Conservation (phyloP, 2,888 invertebrate species). For the Axea sp. region DNA sequence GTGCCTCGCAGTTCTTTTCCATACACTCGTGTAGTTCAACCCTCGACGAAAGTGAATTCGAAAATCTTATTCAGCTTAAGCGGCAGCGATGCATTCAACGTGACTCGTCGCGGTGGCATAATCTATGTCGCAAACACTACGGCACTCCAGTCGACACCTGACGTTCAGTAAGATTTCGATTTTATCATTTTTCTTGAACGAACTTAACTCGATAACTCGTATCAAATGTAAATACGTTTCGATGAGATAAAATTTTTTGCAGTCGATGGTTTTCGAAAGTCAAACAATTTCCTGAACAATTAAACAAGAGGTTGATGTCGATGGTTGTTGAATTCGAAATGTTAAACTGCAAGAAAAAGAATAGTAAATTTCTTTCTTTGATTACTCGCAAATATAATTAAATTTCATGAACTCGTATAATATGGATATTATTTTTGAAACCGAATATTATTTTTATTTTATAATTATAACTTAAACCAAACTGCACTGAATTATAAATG, state of each 20-base stretch:
- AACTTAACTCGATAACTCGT: slow-evolving; percentile 7
- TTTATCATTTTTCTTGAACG: slow-evolving; percentile 30
- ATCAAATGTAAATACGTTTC: slow-evolving; percentile 14
- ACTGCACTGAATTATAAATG: no score
- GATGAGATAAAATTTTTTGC: not conserved
- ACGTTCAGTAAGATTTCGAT: slow-evolving; percentile 74
- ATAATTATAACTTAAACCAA: no score
- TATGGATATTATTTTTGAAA: no score
- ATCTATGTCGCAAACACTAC: slow-evolving; percentile 81
- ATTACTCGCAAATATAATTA: no score
- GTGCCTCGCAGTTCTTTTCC: slow-evolving; percentile 67
- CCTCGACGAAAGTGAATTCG: slow-evolving; percentile 64
- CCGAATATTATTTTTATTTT: no score
- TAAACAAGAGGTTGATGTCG: no score
- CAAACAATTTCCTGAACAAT: no score
- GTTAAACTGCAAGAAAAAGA: no score
- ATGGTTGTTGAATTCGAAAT: no score
- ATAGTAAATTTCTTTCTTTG: no score
- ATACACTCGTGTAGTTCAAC: slow-evolving; percentile 72
- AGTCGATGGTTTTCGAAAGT: no score
- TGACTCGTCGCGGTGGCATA: slow-evolving; percentile 82
- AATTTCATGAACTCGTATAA: no score
- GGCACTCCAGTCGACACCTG: slow-evolving; percentile 78
- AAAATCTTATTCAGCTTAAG: slow-evolving; percentile 65
- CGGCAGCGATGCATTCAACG: slow-evolving; percentile 79